These are phyloP conservation scores for Eulemur rubriventer DNA, from an alignment of 2,797 vertebrate genomes.

Conservation along the genomic window DNA sequence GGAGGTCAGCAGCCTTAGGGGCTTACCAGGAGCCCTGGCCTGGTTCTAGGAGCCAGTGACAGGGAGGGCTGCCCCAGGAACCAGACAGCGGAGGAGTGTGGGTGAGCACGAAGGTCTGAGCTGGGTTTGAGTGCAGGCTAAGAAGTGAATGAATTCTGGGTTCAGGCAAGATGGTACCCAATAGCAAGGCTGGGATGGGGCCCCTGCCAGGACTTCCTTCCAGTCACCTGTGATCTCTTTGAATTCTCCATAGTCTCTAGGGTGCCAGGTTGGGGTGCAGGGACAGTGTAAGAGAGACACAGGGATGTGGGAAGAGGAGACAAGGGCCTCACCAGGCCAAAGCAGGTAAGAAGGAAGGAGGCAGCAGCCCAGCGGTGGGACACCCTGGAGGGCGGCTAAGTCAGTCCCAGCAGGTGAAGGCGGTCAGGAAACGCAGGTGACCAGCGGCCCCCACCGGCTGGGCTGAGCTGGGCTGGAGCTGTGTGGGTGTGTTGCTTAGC, in stretches of 20 bases:
- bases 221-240: neutral
- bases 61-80: neutral
- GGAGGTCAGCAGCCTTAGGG: neutral
- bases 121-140: neutral
- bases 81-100: neutral
- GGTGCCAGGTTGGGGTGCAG: too few species aligned
- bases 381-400: neutral
- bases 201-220: neutral
- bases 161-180: too few species aligned
- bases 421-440: conserved; percentile 88
- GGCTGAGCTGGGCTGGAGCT: neutral
- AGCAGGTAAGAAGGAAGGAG: neutral
- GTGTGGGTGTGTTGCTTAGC: neutral
- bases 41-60: neutral
- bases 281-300: neutral
- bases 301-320: neutral
- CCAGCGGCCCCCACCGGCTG: neutral
- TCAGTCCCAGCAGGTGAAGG: conserved; percentile 91
- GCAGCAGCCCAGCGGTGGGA: neutral
- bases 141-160: neutral
- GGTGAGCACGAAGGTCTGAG: neutral
- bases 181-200: too few species aligned
- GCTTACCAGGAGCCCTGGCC: neutral
- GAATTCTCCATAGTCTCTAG: neutral
- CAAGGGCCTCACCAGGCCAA: neutral